Base-by-base conservation (phyloP, 2,888 invertebrate genomes). In the Lithophane leautieri region DNA sequence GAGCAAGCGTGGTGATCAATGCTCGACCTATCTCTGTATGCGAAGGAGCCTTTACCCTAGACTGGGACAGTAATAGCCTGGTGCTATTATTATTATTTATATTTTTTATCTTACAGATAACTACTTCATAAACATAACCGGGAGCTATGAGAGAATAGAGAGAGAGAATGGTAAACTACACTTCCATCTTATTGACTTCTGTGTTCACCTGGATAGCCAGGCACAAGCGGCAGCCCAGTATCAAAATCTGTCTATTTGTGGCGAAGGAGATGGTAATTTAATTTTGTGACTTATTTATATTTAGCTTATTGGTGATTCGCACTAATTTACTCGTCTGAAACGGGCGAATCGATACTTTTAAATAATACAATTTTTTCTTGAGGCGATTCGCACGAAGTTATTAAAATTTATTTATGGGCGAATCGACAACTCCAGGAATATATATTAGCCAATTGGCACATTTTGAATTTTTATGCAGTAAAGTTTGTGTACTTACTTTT, bases 221-320 rank as follows among this genome's bases (percentile, higher is more conserved):
- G 81, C 84, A 14, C 60, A 80, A 8, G 71, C 83, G 1, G 52
- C 62, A 8, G 80, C 81, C 28, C 75, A 87, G 22, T 89, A 89
- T 56, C 78, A 78, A 52, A 90, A 91, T 65, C 78, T 92, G 4
- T 88, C 86, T 44, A 82, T 89, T 47, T 84, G 86, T 12, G 83
- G 84, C 52, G 84, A 86, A 58, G 85, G 81, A 47, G 77, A 90
- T 56, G 87, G 91, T 91, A 77, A 84, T 2, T 61, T 14, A 8
- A 25, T 34, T 60, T 28, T n/a, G 28, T 63, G 12, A 6, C 2
- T 14, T 11, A 7, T 50, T 62, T 67, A 25, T 14, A 16, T 25
- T 25, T 34, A 0, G 34, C 34, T 34, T 34, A 34, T 34, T 34
- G 34, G 34, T 34, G 34, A 34, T 34, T 34, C 34, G 34, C 34